phyloP scores from a whole-genome alignment of 1,140 invertebrate species.

The Ceratitis capitata region DNA sequence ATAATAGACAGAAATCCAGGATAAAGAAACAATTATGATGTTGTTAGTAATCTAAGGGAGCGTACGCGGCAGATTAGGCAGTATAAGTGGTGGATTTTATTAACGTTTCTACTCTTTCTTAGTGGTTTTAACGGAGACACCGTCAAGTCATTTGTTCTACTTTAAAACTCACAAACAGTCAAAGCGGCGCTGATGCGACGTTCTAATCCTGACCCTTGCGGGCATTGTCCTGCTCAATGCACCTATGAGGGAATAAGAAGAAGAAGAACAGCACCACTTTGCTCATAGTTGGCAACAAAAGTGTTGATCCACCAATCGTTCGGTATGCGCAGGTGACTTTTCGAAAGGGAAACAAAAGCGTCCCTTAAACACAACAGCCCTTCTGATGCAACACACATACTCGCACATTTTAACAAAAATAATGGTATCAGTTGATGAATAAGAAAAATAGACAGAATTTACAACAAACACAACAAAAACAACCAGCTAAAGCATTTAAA shows the following conservation, averaged over 20 bases:
- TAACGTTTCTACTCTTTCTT: no score
- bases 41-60: background rate
- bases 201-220: conserved; percentile 7
- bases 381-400: background rate
- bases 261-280: background rate
- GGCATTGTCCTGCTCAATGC: conserved; percentile 27
- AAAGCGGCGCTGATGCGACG: background rate
- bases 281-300: background rate
- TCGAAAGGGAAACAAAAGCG: conserved; percentile 8
- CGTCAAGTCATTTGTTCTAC: background rate
- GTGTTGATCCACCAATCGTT: conserved; percentile 4
- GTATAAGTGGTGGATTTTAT: background rate
- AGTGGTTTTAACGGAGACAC: background rate
- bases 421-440: conserved; percentile 24
- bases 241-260: background rate
- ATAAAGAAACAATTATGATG: conserved; percentile 2
- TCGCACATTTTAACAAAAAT: conserved; percentile 1
- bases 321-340: conserved; percentile 39
- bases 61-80: background rate
- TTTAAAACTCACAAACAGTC: background rate
- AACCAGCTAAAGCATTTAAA: conserved; percentile 1
- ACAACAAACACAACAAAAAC: background rate
- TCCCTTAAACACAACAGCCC: background rate
- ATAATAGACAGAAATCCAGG: background rate
- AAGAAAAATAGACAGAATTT: background rate